Evolutionary conservation across 2,113 vertebrate species (phyloP), one percentile per base, ranked within the genome.

Genomic region (Meleagris gallopavo): DNA sequence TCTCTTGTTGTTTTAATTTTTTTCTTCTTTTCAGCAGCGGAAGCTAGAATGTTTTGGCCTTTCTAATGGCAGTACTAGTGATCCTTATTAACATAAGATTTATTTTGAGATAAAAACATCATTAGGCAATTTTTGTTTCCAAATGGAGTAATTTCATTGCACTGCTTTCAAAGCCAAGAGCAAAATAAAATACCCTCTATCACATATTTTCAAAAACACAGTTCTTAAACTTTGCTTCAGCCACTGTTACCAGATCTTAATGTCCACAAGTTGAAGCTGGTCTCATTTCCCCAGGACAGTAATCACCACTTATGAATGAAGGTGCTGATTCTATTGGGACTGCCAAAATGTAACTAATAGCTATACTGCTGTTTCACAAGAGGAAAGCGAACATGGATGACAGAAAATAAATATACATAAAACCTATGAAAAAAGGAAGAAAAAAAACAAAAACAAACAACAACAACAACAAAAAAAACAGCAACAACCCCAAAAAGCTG

Each of bases 1-100:
- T 95, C 90, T 90, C 71, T 40, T 95, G 73, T 93, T 95, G 73
- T 92, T 96, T 89, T 94, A 93, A 73, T 79, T 85, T 79, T 82
- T 30, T 36, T 38, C n/a, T 8, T 41, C 19, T 60, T 91, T 81
- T 60, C 0, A 45, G 38, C 65, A 69, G 27, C 25, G 6, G 89
- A 76, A 84, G 83, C 81, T 94, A 90, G 72, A 90, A 92, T 91
- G 50, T 84, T 95, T 88, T 95, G 88, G 75, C 94, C 90, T 90
- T 41, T 87, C 83, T 91, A 89, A 91, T 88, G 92, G 21, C n/a
- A 50, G 29, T 84, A 86, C 64, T 52, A 88, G 64, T 74, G 82
- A 62, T 89, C 78, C 73, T 89, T 95, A 91, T 94, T 96, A 96
- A 75, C 0, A 2, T 67, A 65, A 93, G 80, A 95, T 95, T 92